These are phyloP conservation scores for Drusus annulatus DNA, from an alignment of 1,140 invertebrate genomes.

Conservation along the genomic window DNA sequence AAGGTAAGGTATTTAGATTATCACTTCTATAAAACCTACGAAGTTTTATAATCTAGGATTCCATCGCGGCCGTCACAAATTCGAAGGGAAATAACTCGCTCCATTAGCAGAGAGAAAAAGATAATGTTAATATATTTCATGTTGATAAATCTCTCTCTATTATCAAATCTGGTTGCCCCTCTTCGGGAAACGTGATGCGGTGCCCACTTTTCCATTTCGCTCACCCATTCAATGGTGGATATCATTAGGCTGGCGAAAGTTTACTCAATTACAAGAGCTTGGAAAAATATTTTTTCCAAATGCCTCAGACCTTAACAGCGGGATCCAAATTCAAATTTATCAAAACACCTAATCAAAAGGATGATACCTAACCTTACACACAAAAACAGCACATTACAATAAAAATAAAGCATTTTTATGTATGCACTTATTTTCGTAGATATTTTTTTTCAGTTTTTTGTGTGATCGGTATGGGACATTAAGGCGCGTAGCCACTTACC, in stretches of 20 bases:
- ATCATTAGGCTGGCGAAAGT: conserved; percentile 42
- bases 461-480: conserved; percentile 1
- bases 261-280: conserved; percentile 41
- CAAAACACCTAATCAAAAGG: neutral
- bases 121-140: conserved; percentile 34
- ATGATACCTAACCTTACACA: neutral
- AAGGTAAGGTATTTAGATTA: too few species aligned
- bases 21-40: too few species aligned
- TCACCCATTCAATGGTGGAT: conserved; percentile 27
- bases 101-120: conserved; percentile 22
- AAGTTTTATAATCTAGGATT: neutral
- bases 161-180: conserved; percentile 34
- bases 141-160: conserved; percentile 40
- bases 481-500: conserved; percentile 42
- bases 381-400: neutral
- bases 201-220: conserved; percentile 18
- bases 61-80: neutral
- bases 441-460: neutral
- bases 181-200: conserved; percentile 15
- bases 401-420: neutral
- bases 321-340: neutral
- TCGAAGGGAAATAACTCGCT: conserved; percentile 3
- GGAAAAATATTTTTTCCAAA: conserved; percentile 42
- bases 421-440: neutral
- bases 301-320: neutral